Conservation (phyloP, 2,113 vertebrate genomes). For the Jaculus jaculus region DNA sequence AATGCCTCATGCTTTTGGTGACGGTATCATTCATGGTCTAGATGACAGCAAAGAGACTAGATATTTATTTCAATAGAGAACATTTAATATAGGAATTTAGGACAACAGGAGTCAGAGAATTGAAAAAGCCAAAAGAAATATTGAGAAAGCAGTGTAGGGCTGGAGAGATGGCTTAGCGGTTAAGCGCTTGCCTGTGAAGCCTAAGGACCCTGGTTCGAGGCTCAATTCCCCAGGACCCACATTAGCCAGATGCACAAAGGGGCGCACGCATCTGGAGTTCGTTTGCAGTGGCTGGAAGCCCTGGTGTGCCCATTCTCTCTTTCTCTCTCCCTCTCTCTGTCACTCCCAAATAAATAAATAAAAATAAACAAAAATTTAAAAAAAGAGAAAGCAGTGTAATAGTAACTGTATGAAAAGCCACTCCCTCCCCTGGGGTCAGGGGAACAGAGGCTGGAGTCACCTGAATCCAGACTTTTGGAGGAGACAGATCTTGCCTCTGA, state of each 20-base stretch:
- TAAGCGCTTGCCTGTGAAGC: too few relatives aligned
- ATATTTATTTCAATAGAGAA: constrained; percentile 28
- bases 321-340: too few relatives aligned
- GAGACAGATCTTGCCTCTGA: background rate
- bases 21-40: background rate
- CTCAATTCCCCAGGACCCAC: too few relatives aligned
- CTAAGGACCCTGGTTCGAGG: too few relatives aligned
- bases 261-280: too few relatives aligned
- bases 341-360: too few relatives aligned
- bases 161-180: too few relatives aligned
- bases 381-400: background rate
- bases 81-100: background rate
- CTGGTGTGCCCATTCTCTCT: too few relatives aligned
- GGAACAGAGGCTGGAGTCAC: background rate
- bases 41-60: background rate
- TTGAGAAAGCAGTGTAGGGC: background rate
- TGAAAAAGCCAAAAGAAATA: background rate
- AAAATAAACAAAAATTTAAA: too few relatives aligned
- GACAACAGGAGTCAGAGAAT: background rate
- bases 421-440: background rate
- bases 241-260: too few relatives aligned
- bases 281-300: too few relatives aligned
- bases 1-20: background rate
- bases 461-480: background rate
- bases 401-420: background rate